Base-by-base conservation (phyloP, 2,113 vertebrate genomes). In the Psilopsiagon aurifrons region DNA sequence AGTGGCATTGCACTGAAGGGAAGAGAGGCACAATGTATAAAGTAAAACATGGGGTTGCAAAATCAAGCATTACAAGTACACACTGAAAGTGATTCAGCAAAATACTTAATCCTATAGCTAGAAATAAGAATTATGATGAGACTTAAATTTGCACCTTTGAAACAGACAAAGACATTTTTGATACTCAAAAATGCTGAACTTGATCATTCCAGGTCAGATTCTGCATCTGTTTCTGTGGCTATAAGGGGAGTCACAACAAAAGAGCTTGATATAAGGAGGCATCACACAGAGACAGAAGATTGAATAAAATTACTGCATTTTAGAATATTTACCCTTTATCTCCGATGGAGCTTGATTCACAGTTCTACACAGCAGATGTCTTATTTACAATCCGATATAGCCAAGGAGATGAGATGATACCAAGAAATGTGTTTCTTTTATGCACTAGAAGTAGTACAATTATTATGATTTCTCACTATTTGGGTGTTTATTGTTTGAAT, bases 401-500 rank as follows among this genome's bases (percentile, higher is more conserved):
- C 54, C 51, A 51, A 68, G 51, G 29, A 85, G 33, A 70, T 35
- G 27, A 33, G 29, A 18, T 47, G 39, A 75, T 60, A 51, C 16
- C 52, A 57, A 66, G 59, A 73, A 17, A 6, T 17, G 12, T 20
- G 43, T 73, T 84, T 62, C 52, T 33, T 82, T 89, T 83, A 47
- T 69, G 57, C 33, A 28, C 33, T 75, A 57, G 33, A 91, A 89
- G 39, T 37, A 63, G 28, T 44, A 51, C 9, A 69, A 2, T 39
- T 51, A 13, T 60, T 17, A 68, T 46, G 37, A 55, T 25, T 78
- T 88, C 33, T 69, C 11, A 9, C 80, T 66, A 47, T 60, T 39
- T 57, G 39, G 17, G 37, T 93, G n/a, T 94, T 84, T 95, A 76
- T 92, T 95, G 66, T 80, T 85, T 29, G 22, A 95, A 54, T 77